A percentile compares a stretch with the other conserved stretches of the same genome.
phyloP scores from a whole-genome alignment of 2,888 invertebrate genomes.

The Drosophila rubida region DNA sequence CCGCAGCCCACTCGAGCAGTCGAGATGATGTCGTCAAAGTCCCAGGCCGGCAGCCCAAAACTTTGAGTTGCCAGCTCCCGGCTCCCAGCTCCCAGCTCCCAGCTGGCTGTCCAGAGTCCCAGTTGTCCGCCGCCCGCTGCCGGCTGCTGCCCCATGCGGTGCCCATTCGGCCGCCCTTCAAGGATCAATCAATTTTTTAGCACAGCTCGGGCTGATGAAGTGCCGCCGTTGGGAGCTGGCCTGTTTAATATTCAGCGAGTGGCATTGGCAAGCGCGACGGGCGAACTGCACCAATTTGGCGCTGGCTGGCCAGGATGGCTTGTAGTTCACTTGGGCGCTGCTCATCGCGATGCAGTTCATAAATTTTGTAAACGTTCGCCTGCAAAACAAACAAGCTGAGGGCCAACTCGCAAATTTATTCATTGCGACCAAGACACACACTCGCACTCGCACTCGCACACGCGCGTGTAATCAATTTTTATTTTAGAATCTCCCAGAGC shows the following conservation, averaged over 20 bases:
- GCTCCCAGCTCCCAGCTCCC: background rate
- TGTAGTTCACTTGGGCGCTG: constrained; percentile 64
- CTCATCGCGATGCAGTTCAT: constrained; percentile 71
- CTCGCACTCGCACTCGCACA: no score
- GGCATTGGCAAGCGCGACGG: constrained; percentile 69
- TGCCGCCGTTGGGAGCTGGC: constrained; percentile 65
- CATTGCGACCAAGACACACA: constrained; percentile 50
- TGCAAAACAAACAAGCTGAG: constrained; percentile 62
- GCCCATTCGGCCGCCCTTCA: constrained; percentile 46
- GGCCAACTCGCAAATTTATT: constrained; percentile 43
- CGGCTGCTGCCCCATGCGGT: constrained; percentile 22
- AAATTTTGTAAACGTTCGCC: constrained; percentile 69
- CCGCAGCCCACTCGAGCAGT: constrained; percentile 15
- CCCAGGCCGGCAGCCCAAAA: constrained; percentile 1
- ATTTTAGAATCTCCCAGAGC: constrained; percentile 65
- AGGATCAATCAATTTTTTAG: constrained; percentile 80
- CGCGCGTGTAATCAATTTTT: constrained; percentile 78
- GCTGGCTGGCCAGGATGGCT: constrained; percentile 19
- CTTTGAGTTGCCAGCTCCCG: no score
- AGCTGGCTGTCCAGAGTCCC: background rate
- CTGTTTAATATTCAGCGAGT: constrained; percentile 75
- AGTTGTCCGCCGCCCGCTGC: constrained; percentile 5
- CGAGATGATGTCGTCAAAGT: constrained; percentile 71
- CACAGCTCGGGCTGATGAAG: constrained; percentile 70
- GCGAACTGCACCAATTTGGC: constrained; percentile 74